A percentile compares a stretch with the other conserved stretches of the same genome.
These are phyloP conservation scores for Corythaixoides concolor DNA, from an alignment of 2,113 vertebrate genomes.

Conservation along the genomic window DNA sequence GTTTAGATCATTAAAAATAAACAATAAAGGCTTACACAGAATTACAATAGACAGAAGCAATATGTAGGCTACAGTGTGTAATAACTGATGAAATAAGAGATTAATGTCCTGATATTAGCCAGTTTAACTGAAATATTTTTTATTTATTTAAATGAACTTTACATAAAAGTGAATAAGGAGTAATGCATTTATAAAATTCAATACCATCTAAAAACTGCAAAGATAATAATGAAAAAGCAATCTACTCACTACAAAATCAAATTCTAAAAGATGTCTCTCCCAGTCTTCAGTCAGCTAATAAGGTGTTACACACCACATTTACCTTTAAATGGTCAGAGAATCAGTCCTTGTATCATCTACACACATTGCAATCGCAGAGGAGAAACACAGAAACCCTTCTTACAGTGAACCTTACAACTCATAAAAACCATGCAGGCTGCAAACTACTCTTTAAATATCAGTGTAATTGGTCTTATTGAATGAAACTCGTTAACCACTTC, in stretches of 20 bases:
- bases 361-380: background rate
- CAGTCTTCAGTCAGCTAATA: background rate
- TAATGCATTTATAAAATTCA: background rate
- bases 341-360: background rate
- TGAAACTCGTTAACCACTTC: background rate
- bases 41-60: background rate
- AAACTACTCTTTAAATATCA: background rate
- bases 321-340: background rate
- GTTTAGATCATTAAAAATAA: background rate
- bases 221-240: background rate
- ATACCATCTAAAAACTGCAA: background rate
- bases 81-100: background rate
- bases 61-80: background rate
- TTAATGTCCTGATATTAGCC: background rate
- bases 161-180: background rate
- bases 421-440: background rate
- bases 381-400: background rate
- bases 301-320: background rate
- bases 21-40: background rate
- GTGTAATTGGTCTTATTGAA: background rate
- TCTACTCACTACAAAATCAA: background rate
- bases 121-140: background rate
- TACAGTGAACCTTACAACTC: background rate
- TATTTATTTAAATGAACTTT: background rate
- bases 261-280: background rate